Conservation (phyloP, 2,113 vertebrate species). For the Cacatua alba region DNA sequence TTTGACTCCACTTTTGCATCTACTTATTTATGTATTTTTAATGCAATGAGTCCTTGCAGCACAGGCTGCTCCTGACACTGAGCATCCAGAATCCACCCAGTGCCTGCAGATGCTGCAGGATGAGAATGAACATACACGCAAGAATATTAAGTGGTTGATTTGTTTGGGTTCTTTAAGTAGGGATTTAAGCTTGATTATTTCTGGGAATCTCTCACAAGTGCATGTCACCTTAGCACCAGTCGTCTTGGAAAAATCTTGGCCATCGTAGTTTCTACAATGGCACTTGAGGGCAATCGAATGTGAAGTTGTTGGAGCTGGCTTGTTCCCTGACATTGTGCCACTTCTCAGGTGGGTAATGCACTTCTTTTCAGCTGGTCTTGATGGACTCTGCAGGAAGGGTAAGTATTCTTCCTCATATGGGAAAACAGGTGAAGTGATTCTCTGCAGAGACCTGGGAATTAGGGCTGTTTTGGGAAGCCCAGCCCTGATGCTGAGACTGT, state of each 20-base stretch:
- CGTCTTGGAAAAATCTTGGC: neutral
- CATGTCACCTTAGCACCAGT: neutral
- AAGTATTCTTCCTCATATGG: neutral
- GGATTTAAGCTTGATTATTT: neutral
- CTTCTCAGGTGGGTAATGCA: neutral
- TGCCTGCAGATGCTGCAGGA: neutral
- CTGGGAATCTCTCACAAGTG: neutral
- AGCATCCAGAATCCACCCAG: neutral
- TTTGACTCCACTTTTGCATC: neutral
- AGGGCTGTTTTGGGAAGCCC: neutral
- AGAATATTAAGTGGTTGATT: neutral
- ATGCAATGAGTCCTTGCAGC: neutral
- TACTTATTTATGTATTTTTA: neutral
- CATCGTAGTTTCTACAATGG: neutral
- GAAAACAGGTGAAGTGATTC: neutral
- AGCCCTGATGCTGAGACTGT: fast-evolving
- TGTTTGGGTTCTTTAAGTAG: neutral
- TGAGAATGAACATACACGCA: neutral
- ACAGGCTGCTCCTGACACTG: neutral
- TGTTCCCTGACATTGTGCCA: fast-evolving
- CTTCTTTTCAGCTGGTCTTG: neutral
- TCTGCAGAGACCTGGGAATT: neutral
- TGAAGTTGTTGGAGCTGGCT: neutral
- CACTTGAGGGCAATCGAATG: neutral
- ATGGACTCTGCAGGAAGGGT: neutral